These are phyloP conservation scores for Deroplatys truncata DNA, from an alignment of 2,888 invertebrate species.

Conservation along the genomic window DNA sequence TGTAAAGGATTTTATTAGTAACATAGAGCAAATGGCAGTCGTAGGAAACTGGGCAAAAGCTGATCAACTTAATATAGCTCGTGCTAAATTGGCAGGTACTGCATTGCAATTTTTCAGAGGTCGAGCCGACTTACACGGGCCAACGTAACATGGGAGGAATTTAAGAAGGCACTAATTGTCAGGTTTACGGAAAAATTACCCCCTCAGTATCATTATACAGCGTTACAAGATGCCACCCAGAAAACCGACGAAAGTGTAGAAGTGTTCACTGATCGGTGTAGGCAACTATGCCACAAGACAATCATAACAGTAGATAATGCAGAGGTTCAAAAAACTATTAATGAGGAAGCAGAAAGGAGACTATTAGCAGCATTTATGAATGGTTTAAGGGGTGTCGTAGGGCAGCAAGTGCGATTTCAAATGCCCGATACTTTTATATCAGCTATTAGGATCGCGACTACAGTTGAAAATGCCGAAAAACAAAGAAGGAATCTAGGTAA, in stretches of 20 bases:
- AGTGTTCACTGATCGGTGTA: not conserved
- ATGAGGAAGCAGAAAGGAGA: not conserved
- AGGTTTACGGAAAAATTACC: not conserved
- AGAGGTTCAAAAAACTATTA: not conserved
- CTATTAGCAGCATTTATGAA: not conserved
- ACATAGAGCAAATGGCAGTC: not conserved
- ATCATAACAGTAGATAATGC: not conserved
- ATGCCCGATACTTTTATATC: not conserved
- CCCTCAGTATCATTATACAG: not conserved
- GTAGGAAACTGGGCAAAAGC: not conserved
- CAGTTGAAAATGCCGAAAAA: no score
- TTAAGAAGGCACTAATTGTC: not conserved
- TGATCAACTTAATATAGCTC: not conserved
- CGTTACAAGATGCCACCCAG: not conserved
- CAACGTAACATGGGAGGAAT: not conserved
- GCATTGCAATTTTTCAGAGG: not conserved
- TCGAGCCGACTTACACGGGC: not conserved
- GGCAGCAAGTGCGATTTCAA: not conserved
- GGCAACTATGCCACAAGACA: not conserved
- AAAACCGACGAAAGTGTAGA: not conserved
- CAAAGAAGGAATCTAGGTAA: no score
- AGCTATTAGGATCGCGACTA: no score
- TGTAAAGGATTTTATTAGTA: not conserved
- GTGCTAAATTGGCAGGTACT: not conserved
- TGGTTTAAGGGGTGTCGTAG: not conserved